phyloP scores from a whole-genome alignment of 1,140 invertebrate genomes.

The Dreissena polymorpha region DNA sequence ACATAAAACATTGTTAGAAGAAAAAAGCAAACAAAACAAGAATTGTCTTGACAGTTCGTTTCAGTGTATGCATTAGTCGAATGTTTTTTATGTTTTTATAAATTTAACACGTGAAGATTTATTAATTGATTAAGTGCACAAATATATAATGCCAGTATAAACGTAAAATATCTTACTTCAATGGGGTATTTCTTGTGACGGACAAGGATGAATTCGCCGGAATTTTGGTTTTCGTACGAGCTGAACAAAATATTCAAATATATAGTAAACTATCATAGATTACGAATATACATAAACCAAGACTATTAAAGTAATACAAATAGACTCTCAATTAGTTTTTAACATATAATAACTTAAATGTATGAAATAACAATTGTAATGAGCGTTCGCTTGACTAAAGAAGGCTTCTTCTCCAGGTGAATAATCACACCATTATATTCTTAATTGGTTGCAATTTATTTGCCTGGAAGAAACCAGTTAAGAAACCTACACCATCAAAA shows the following conservation, averaged over 20 bases:
- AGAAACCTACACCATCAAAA: not conserved
- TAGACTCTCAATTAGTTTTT: not conserved
- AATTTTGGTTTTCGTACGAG: conserved; percentile 6
- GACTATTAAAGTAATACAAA: not conserved
- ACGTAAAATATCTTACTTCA: not conserved
- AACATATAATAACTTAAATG: not conserved
- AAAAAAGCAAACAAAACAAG: no score
- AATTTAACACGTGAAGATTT: no score
- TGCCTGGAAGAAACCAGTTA: not conserved
- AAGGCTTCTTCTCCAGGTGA: not conserved
- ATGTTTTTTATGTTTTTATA: no score
- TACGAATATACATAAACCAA: not conserved
- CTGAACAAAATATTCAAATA: not conserved
- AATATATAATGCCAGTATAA: no score
- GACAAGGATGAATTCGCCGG: conserved; percentile 13
- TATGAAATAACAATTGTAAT: not conserved
- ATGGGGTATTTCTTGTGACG: conserved; percentile 27
- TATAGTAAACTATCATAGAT: no score
- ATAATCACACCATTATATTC: not conserved
- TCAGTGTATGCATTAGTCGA: no score
- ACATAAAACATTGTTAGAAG: no score
- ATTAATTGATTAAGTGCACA: no score
- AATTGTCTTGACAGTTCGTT: no score
- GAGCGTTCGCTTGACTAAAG: not conserved
- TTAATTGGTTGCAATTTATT: not conserved